Evolutionary conservation across 1,140 invertebrate genomes (phyloP).

Genomic region (Drosophila prosaltans): DNA sequence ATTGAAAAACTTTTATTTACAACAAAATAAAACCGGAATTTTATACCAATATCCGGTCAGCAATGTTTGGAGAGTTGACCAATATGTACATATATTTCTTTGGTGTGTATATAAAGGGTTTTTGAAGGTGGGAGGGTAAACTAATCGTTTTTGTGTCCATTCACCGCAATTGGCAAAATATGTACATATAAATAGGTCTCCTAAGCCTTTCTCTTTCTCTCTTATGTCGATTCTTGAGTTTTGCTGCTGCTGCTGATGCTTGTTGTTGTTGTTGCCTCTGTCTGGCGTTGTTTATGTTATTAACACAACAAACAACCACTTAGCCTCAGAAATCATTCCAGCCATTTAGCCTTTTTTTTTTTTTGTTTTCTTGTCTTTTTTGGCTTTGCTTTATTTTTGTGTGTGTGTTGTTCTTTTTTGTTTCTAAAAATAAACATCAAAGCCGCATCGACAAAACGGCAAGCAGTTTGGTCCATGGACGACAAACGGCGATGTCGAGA

Average conservation of each 20-base stretch:
- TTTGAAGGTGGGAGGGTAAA: background rate
- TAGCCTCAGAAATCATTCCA: slow-evolving; percentile 20
- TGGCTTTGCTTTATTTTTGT: background rate
- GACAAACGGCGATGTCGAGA: slow-evolving; percentile 6
- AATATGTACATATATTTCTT: background rate
- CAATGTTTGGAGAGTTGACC: background rate
- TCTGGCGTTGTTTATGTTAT: slow-evolving; percentile 25
- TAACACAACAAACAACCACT: slow-evolving; percentile 21
- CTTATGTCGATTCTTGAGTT: background rate
- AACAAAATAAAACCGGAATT: background rate
- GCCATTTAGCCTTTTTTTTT: slow-evolving; percentile 16
- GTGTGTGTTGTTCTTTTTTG: background rate
- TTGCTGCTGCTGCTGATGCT: background rate
- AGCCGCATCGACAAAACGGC: slow-evolving; percentile 3
- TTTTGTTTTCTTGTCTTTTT: background rate
- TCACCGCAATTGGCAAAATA: background rate
- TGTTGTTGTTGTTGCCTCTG: background rate
- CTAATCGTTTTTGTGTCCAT: background rate
- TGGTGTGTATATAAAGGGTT: too few species aligned
- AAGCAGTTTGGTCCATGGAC: background rate
- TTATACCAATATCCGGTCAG: background rate
- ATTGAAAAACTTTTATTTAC: too few species aligned
- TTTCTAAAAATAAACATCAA: slow-evolving; percentile 31
- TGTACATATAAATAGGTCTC: too few species aligned
- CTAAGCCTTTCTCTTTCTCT: background rate